Base-by-base conservation (phyloP, 92 coral and sea anemone genomes). In the Zoanthus gigantus region DNA sequence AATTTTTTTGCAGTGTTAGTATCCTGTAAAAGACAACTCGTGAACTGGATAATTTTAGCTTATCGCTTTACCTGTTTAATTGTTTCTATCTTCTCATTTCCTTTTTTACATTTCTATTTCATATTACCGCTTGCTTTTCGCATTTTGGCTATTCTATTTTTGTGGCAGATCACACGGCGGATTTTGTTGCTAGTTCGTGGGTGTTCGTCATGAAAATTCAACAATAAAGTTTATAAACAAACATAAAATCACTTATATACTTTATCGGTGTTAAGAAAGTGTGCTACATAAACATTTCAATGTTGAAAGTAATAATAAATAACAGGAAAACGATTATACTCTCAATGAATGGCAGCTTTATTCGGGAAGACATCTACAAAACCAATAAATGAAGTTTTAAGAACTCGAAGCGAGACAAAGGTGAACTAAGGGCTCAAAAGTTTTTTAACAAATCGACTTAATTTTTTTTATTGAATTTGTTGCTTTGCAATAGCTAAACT, bases 181-280 rank as follows among this genome's bases (percentile, higher is more conserved):
- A 13, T 9, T 69, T 8, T 16, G n/a, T 18, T 61, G 18, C n/a
- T 61, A 58, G 48, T 80, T 45, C 83, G 57, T 79, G 72, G 84
- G 84, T 2, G 84, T 48, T 11, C 58, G 42, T 58, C 34, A 32
- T 12, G 44, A 65, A 50, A 42, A 79, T 45, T 84, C 84, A 92
- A 90, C 86, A 86, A 83, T 42, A 77, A 84, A 83, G 89, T 87
- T 92, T 90, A 79, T 84, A 87, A 92, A 93, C 90, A 93, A 90
- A 84, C 90, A 93, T 65, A 69, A 53, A 84, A 68, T 66, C 74
- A n/a, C 90, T 90, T 90, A 74, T 66, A 47, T 14, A 53, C 42
- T 61, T 79, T 79, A 54, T 61, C 37, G 18, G 31, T 60, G 72
- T 79, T 81, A 66, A 66, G 66, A 81, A 67, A 47, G 61, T 81